Evolutionary conservation across 1,140 invertebrate species (phyloP), one percentile per base, ranked within the genome.

Genomic region (Piezodorus guildinii): DNA sequence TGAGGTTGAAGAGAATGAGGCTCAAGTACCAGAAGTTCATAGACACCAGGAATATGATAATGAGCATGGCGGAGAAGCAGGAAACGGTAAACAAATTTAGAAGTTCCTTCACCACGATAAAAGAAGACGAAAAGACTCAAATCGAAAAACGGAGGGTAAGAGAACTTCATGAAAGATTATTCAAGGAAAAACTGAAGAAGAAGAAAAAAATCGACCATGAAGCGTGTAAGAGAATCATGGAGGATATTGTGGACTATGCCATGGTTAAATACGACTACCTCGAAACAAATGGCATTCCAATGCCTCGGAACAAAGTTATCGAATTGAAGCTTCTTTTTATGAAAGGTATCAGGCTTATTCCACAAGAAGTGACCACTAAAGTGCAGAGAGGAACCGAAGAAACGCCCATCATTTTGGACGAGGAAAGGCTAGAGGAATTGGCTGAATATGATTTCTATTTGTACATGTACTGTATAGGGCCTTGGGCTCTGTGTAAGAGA

Each of bases 321-420:
- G 44, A 61, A 30, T 65, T 39, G 58, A 65, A 65, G 61, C 5
- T 34, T 19, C n/a, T 65, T 5, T 65, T 65, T 44, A 17, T 60
- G 17, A 65, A 60, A 51, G 39, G 30, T 19, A 19, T 65, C 3
- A 56, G 58, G 3, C n/a, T 63, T 12, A 8, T 51, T 17, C 14
- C 14, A 17, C 6, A 61, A 5, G 58, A 63, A 23, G 14, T 15
- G 9, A 19, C 14, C 34, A 63, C n/a, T n/a, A n/a, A n/a, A n/a
- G n/a, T 19, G n/a, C 8, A n/a, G 23, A 45, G 58, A 44, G 45
- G 27, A 45, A 43, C 45, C 12, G 34, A 58, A 34, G 27, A 58
- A 43, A 52, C 43, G 14, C 15, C 9, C 17, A 39, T 23, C 1
- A 44, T 43, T 8, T 25, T 12, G 2, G 52, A 54, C 2, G 43